phyloP scores from a whole-genome alignment of 2,888 invertebrate genomes.

The Drosophila cognata region DNA sequence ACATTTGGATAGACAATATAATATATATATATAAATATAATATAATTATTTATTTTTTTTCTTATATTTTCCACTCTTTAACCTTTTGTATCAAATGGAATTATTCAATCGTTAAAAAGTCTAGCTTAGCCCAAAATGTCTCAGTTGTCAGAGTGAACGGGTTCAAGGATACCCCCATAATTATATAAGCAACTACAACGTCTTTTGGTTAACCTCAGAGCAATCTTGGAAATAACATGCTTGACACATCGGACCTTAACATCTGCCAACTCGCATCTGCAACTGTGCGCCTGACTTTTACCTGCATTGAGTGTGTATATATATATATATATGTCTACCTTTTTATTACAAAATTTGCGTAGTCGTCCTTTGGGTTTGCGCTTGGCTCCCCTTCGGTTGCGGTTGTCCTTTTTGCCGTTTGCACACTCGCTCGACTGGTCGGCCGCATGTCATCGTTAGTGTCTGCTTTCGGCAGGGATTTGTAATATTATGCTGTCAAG shows the following conservation, averaged over 20 bases:
- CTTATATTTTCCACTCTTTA: not conserved
- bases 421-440: conserved; percentile 29
- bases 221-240: conserved; percentile 19
- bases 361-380: conserved; percentile 24
- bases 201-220: conserved; percentile 39
- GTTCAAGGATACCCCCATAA: not conserved
- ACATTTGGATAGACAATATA: fast-evolving
- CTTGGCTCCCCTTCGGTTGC: conserved; percentile 30
- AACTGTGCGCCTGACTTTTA: conserved; percentile 23
- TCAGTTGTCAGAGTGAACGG: not conserved
- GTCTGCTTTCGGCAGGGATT: conserved; percentile 82
- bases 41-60: not conserved
- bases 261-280: conserved; percentile 28
- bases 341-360: conserved; percentile 57
- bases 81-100: not conserved
- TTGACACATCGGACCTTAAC: conserved; percentile 26
- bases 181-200: conserved; percentile 23
- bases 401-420: conserved; percentile 70
- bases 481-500: conserved; percentile 83
- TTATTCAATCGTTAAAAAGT: not conserved
- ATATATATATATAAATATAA: no score
- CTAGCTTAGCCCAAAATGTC: not conserved
- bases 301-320: conserved; percentile 27
- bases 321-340: conserved; percentile 3
- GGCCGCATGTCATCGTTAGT: conserved; percentile 76